phyloP scores from a whole-genome alignment of 2,797 vertebrate species.

The Tiaroga cobitis region DNA sequence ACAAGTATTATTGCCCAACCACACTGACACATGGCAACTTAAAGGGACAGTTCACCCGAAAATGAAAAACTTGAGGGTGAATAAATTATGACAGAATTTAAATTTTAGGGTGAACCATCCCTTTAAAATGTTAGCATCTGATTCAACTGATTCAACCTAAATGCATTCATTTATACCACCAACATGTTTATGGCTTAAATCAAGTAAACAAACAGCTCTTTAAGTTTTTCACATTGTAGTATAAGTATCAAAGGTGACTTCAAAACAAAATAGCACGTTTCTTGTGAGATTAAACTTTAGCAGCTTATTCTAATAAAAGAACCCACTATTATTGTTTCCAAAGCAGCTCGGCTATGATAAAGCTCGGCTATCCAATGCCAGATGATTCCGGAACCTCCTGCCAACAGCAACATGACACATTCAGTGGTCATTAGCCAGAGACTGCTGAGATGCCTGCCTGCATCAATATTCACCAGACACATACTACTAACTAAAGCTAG shows the following conservation, averaged over 20 bases:
- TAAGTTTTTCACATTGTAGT: background rate
- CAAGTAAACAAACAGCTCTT: background rate
- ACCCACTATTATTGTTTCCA: slow-evolving; percentile 20
- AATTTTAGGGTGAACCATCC: too few relatives aligned
- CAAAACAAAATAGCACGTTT: background rate
- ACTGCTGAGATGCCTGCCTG: slow-evolving; percentile 8
- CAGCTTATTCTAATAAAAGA: slow-evolving; percentile 37
- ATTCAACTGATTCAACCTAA: background rate
- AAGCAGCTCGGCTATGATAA: slow-evolving; percentile 24
- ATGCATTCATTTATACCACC: background rate
- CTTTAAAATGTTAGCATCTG: background rate
- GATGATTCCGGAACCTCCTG: slow-evolving; percentile 35
- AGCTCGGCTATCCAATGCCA: slow-evolving; percentile 30
- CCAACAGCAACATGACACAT: slow-evolving; percentile 49
- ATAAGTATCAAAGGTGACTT: background rate
- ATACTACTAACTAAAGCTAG: slow-evolving; percentile 2
- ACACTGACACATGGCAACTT: background rate
- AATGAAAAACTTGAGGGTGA: background rate
- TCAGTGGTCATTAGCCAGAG: slow-evolving; percentile 36
- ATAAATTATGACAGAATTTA: too few relatives aligned
- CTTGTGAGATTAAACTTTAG: background rate
- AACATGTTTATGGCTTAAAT: background rate
- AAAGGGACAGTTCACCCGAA: background rate
- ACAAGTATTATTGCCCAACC: background rate
- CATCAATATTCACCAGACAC: slow-evolving; percentile 16